Evolutionary conservation across 2,888 invertebrate genomes (phyloP).

Genomic region (Machimus rusticus): DNA sequence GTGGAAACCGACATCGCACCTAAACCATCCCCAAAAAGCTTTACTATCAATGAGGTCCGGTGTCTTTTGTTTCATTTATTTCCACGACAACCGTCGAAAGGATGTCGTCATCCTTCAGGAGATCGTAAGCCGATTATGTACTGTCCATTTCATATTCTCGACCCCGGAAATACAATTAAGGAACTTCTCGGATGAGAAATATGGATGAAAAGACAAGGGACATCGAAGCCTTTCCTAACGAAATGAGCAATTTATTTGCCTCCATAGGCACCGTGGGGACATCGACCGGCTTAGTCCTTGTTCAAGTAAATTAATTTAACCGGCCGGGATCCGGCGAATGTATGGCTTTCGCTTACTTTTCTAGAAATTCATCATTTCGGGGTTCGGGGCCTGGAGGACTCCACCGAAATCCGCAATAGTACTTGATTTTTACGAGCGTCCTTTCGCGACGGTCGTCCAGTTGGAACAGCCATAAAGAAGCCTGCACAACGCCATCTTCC

Average conservation of each 20-base stretch:
- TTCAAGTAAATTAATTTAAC: constrained; percentile 18
- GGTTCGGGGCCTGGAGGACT: background rate
- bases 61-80: constrained; percentile 34
- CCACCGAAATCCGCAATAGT: background rate
- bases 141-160: constrained; percentile 38
- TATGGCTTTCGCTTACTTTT: constrained; percentile 4
- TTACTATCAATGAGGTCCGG: background rate
- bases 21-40: background rate
- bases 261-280: background rate
- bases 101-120: constrained; percentile 27
- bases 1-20: constrained; percentile 2
- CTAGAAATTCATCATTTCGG: background rate
- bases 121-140: constrained; percentile 35
- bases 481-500: constrained; percentile 10
- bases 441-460: background rate
- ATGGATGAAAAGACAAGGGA: constrained; percentile 28
- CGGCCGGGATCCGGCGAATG: background rate
- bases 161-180: constrained; percentile 27
- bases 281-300: constrained; percentile 4
- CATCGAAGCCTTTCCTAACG: constrained; percentile 16
- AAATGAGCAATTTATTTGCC: constrained; percentile 23
- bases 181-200: constrained; percentile 25
- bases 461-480: constrained; percentile 2
- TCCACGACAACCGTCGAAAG: constrained; percentile 29
- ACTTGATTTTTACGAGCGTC: background rate